These are phyloP conservation scores for Philereme transversata DNA, from an alignment of 2,888 invertebrate species.

Conservation along the genomic window DNA sequence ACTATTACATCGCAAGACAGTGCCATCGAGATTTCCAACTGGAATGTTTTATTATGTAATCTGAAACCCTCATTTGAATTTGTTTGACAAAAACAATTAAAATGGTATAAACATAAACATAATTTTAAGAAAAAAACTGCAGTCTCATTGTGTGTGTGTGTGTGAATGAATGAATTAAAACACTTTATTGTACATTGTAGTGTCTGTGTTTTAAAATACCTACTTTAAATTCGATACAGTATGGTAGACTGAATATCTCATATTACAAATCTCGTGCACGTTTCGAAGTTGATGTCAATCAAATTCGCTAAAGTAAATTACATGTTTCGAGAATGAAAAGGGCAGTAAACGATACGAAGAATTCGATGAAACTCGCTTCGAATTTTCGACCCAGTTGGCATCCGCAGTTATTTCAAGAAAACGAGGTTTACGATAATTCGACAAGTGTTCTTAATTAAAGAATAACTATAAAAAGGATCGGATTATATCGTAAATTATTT, in stretches of 20 bases:
- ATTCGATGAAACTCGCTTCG: conserved; percentile 11
- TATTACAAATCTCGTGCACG: conserved; percentile 8
- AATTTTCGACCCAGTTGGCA: conserved; percentile 22
- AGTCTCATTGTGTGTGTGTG: too few relatives aligned
- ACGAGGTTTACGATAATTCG: conserved; percentile 38
- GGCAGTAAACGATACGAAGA: conserved; percentile 8
- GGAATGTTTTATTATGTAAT: too few relatives aligned
- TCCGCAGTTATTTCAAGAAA: conserved; percentile 25
- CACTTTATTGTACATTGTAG: too few relatives aligned
- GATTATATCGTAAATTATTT: conserved; percentile 23
- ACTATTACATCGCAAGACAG: too few relatives aligned
- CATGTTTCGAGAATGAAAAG: conserved; percentile 14
- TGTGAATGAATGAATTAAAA: too few relatives aligned
- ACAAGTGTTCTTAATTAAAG: conserved; percentile 35
- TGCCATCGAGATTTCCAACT: too few relatives aligned
- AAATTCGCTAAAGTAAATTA: conserved; percentile 18
- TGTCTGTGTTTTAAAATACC: background rate
- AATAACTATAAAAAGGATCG: conserved; percentile 28
- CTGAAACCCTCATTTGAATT: too few relatives aligned
- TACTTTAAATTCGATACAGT: background rate
- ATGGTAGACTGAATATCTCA: conserved; percentile 1
- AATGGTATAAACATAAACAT: too few relatives aligned
- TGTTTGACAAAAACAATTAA: too few relatives aligned
- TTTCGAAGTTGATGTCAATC: conserved; percentile 13
- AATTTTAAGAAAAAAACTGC: too few relatives aligned